A percentile compares a stretch with the other conserved stretches of the same genome.
These are phyloP conservation scores for Bugula neritina DNA, from an alignment of 2,888 invertebrate genomes.

Conservation along the genomic window DNA sequence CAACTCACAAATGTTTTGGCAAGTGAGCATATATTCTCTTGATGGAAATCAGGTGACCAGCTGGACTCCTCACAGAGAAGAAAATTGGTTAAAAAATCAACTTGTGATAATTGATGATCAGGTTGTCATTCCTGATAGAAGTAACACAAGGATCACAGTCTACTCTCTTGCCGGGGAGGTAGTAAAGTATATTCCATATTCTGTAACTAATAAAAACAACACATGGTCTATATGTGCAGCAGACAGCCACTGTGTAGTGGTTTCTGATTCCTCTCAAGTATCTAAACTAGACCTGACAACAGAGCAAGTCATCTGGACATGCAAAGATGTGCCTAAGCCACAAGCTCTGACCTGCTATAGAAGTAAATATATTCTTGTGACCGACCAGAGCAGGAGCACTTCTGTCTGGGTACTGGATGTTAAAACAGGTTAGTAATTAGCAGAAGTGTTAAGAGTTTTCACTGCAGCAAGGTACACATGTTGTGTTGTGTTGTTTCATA, in stretches of 20 bases:
- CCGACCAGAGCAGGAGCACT: neutral
- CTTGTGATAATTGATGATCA: neutral
- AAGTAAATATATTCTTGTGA: neutral
- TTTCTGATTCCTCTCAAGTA: constrained; percentile 15
- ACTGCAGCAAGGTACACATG: too few species aligned
- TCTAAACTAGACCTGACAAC: neutral
- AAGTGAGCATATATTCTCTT: neutral
- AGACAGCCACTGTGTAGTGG: neutral
- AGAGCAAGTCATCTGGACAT: neutral
- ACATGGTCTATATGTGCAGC: neutral
- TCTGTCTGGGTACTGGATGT: neutral
- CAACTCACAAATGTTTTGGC: neutral
- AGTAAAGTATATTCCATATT: neutral
- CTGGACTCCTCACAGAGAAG: neutral
- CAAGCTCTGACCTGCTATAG: neutral
- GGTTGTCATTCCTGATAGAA: neutral
- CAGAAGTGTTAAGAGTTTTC: too few species aligned
- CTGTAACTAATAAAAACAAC: neutral
- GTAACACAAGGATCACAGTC: neutral
- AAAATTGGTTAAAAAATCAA: neutral
- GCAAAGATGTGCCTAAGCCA: neutral
- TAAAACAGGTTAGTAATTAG: neutral
- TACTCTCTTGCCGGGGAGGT: neutral
- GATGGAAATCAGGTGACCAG: neutral
- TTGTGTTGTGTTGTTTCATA: too few species aligned